Conservation (phyloP, 2,888 invertebrate genomes). For the Sicus ferrugineus region DNA sequence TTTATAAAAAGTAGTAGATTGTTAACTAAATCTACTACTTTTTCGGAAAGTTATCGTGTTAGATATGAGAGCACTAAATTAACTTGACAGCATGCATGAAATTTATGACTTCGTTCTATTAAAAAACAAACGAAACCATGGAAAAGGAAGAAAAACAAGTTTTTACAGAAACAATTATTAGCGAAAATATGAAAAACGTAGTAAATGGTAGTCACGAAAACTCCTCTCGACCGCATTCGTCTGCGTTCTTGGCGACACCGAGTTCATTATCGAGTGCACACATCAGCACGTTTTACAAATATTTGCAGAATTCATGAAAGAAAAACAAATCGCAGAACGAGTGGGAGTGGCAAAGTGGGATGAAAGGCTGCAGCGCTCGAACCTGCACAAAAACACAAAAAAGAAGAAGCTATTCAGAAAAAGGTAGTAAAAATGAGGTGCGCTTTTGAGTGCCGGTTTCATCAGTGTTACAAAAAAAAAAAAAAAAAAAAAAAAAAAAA, state of each 20-base stretch:
- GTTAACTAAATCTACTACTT: too few relatives aligned
- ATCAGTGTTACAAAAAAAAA: too few relatives aligned
- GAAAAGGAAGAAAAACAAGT: background rate
- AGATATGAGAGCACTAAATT: background rate
- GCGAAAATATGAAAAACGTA: background rate
- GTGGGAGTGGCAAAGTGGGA: constrained; percentile 1
- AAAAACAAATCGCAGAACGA: background rate
- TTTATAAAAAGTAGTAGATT: too few relatives aligned
- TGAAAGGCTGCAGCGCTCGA: too few relatives aligned
- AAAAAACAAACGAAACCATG: background rate
- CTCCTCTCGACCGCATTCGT: background rate
- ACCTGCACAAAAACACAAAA: too few relatives aligned
- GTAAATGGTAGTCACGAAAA: background rate
- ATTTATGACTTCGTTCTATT: constrained; percentile 13
- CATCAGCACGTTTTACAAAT: constrained; percentile 1
- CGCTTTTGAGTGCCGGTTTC: too few relatives aligned
- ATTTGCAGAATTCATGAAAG: constrained; percentile 2
- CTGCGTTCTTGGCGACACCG: background rate
- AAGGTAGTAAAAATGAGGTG: too few relatives aligned
- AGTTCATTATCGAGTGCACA: background rate
- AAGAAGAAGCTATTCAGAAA: too few relatives aligned
- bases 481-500: too few relatives aligned
- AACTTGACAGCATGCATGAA: background rate
- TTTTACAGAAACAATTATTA: background rate
- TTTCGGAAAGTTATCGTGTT: too few relatives aligned